Conservation (phyloP, 2,113 vertebrate species). For the Fregata magnificens region DNA sequence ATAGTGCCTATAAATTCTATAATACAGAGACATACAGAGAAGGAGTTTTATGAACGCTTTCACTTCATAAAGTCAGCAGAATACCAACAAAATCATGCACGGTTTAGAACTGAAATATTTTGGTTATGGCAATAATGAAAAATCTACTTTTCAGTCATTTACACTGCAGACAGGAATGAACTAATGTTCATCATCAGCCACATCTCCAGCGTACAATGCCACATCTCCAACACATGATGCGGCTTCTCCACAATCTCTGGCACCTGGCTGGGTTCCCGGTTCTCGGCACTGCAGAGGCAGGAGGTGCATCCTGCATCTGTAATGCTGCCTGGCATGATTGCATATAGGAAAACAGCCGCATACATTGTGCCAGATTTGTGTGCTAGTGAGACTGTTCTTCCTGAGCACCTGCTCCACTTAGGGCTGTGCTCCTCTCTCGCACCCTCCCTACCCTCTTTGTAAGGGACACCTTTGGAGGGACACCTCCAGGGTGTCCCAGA, state of each 20-base stretch:
- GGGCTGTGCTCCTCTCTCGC: neutral
- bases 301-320: neutral
- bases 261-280: neutral
- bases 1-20: neutral
- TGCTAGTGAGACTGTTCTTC: neutral
- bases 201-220: neutral
- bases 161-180: neutral
- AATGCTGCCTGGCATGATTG: neutral
- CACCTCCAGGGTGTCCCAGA: neutral
- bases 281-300: neutral
- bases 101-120: neutral
- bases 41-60: neutral
- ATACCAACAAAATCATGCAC: neutral
- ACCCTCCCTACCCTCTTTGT: neutral
- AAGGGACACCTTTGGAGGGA: too few species aligned
- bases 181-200: neutral
- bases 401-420: neutral
- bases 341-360: fast-evolving
- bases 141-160: neutral
- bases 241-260: neutral
- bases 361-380: neutral
- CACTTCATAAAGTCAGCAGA: neutral
- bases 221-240: neutral
- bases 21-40: neutral
- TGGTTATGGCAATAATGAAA: neutral